These are phyloP conservation scores for Cettia cetti DNA, from an alignment of 2,113 vertebrate genomes.

Conservation along the genomic window DNA sequence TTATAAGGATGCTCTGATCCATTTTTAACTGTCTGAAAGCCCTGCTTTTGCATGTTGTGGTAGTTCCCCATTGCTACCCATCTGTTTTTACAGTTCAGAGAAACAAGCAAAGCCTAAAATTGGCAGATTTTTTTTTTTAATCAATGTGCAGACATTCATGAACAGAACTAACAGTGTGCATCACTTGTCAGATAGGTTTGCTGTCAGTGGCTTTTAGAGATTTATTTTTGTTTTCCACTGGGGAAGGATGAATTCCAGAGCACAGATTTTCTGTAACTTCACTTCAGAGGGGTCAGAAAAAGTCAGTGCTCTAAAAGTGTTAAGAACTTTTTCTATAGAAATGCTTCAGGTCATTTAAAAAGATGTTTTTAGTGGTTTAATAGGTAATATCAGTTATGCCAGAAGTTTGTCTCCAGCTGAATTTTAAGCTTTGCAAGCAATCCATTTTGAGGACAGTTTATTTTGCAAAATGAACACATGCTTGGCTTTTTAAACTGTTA, in stretches of 20 bases:
- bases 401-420: neutral
- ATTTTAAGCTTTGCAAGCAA: neutral
- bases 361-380: neutral
- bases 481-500: neutral
- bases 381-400: neutral
- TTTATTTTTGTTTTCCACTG: neutral
- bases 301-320: neutral
- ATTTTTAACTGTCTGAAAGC: neutral
- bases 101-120: neutral
- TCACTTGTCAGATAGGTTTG: neutral
- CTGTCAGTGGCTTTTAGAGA: neutral
- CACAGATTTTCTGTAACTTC: neutral
- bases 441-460: neutral
- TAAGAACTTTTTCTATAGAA: neutral
- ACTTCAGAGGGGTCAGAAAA: neutral
- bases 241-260: neutral
- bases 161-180: neutral
- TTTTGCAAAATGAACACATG: neutral
- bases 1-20: neutral
- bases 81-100: neutral
- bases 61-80: fast-evolving
- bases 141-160: fast-evolving
- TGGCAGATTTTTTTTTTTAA: neutral
- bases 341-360: neutral
- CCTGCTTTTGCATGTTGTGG: neutral